Evolutionary conservation across 2,888 invertebrate genomes (phyloP).

Genomic region (Marronus borbonicus): DNA sequence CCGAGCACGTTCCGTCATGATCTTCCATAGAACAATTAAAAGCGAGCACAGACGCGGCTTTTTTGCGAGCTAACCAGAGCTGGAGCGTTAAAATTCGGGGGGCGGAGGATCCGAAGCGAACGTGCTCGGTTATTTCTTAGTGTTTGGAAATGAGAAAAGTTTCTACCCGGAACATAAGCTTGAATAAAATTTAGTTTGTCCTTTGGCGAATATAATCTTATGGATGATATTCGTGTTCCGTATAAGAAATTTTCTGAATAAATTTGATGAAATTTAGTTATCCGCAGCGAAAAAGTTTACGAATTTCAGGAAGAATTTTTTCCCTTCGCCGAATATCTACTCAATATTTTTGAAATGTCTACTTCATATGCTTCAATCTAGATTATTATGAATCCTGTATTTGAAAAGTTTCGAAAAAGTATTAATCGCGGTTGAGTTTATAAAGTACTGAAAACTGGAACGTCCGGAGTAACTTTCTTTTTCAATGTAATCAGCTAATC

Average conservation of each 20-base stretch:
- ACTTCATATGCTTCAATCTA: no score
- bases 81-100: neutral
- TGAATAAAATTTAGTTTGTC: constrained; percentile 24
- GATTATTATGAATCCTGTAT: neutral
- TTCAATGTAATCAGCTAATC: no score
- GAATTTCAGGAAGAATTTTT: neutral
- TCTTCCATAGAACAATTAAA: constrained; percentile 44
- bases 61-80: neutral
- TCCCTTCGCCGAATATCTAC: no score
- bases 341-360: no score
- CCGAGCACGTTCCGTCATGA: constrained; percentile 46
- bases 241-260: constrained; percentile 33
- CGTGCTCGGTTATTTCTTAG: constrained; percentile 23
- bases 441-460: no score
- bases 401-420: no score
- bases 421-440: no score
- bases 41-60: constrained; percentile 8
- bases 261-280: constrained; percentile 23
- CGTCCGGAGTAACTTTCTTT: no score
- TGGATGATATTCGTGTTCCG: constrained; percentile 7
- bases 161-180: constrained; percentile 27
- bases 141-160: constrained; percentile 43
- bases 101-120: constrained; percentile 30
- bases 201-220: constrained; percentile 14
- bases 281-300: constrained; percentile 6